phyloP scores from a whole-genome alignment of 2,113 vertebrate species.

The Cyphomyrus discorhynchus region DNA sequence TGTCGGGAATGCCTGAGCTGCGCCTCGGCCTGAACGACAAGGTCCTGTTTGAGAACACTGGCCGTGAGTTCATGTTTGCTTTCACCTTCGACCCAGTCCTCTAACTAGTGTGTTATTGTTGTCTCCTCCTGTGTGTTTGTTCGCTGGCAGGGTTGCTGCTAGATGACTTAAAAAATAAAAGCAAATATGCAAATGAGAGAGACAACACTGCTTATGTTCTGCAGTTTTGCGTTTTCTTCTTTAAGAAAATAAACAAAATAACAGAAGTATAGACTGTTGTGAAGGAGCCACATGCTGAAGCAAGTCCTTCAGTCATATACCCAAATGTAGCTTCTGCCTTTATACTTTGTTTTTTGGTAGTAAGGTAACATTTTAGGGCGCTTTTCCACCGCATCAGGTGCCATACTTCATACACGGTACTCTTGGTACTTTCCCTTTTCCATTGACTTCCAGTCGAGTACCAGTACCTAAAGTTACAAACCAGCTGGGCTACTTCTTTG shows the following conservation, averaged over 20 bases:
- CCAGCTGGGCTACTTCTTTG: too few species aligned
- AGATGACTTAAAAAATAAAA: not conserved
- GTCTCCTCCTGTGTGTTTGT: not conserved
- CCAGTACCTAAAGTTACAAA: too few species aligned
- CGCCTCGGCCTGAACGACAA: slow-evolving; percentile 94
- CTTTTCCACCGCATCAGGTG: too few species aligned
- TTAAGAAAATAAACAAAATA: not conserved
- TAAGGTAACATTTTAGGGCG: not conserved
- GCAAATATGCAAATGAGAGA: not conserved
- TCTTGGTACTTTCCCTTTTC: too few species aligned
- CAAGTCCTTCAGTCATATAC: not conserved
- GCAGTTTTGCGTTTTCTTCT: not conserved
- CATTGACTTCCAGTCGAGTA: too few species aligned
- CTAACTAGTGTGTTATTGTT: not conserved
- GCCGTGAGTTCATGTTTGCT: slow-evolving; percentile 74
- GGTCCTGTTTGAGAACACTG: slow-evolving; percentile 96
- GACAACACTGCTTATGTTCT: not conserved
- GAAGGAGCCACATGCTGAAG: not conserved
- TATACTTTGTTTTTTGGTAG: not conserved
- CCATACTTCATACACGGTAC: too few species aligned
- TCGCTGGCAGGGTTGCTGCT: not conserved
- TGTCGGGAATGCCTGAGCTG: slow-evolving; percentile 94
- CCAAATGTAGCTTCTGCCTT: not conserved
- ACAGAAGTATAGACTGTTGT: not conserved
- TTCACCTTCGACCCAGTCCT: not conserved